Conservation (phyloP, 2,888 invertebrate genomes). For the Pyrrhia umbra region DNA sequence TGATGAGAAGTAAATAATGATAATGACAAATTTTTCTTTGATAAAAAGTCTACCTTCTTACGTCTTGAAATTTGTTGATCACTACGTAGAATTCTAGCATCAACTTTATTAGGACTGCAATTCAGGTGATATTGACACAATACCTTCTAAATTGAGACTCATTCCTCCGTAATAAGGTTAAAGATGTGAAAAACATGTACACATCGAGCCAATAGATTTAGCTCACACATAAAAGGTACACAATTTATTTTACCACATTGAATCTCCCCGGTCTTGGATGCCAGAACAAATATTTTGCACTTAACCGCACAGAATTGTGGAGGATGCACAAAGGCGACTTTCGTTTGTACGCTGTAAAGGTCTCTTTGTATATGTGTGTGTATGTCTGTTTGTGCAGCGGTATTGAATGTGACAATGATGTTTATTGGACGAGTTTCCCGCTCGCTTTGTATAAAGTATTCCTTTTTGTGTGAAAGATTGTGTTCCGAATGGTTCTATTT, state of each 20-base stretch:
- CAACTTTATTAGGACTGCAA: too few relatives aligned
- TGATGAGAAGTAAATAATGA: too few relatives aligned
- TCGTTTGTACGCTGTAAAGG: constrained; percentile 51
- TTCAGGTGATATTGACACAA: too few relatives aligned
- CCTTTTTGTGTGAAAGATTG: constrained; percentile 26
- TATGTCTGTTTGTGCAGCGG: constrained; percentile 56
- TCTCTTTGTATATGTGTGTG: constrained; percentile 43
- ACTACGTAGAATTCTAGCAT: too few relatives aligned
- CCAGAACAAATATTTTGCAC: constrained; percentile 77
- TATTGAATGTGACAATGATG: constrained; percentile 65
- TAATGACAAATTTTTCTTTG: too few relatives aligned
- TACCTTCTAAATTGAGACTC: neutral
- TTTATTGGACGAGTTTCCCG: constrained; percentile 59
- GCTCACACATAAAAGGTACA: constrained; percentile 61
- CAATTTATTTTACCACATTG: constrained; percentile 69
- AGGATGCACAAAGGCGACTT: constrained; percentile 69
- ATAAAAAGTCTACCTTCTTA: too few relatives aligned
- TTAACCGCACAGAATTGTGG: constrained; percentile 67
- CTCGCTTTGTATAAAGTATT: constrained; percentile 39
- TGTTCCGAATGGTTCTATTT: constrained; percentile 25
- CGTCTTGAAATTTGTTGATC: too few relatives aligned
- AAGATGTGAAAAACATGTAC: constrained; percentile 36
- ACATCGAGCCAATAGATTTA: constrained; percentile 62
- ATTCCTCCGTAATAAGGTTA: constrained; percentile 16
- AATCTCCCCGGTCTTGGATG: constrained; percentile 63